phyloP scores from a whole-genome alignment of 2,888 invertebrate species.

The Nephrocerus scutellatus region DNA sequence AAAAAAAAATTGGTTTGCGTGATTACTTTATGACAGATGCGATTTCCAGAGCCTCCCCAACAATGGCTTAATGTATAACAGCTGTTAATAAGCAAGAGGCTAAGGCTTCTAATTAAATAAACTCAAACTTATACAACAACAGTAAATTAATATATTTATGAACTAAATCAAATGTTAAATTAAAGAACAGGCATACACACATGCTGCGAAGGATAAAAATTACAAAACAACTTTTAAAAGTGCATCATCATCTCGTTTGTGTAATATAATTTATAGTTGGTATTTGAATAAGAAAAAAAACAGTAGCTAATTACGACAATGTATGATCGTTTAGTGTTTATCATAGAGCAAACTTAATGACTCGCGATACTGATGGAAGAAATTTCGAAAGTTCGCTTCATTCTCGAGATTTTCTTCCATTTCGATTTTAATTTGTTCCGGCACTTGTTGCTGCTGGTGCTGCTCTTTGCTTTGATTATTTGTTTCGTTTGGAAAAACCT shows the following conservation, averaged over 20 bases:
- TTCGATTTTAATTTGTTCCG: slow-evolving; percentile 23
- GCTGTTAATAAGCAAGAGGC: slow-evolving; percentile 64
- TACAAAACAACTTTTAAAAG: too few species aligned
- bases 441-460: slow-evolving; percentile 18
- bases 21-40: slow-evolving; percentile 94
- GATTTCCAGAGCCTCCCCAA: slow-evolving; percentile 91
- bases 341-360: slow-evolving; percentile 30
- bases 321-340: slow-evolving; percentile 27
- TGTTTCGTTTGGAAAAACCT: slow-evolving; percentile 13
- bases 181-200: too few species aligned
- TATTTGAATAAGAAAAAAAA: too few species aligned
- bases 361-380: slow-evolving; percentile 30
- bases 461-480: too few species aligned
- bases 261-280: too few species aligned
- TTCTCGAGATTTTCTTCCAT: slow-evolving; percentile 26
- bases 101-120: too few species aligned
- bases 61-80: slow-evolving; percentile 97
- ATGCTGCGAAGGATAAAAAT: too few species aligned
- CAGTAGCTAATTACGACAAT: too few species aligned
- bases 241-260: too few species aligned
- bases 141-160: too few species aligned
- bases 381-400: slow-evolving; percentile 30
- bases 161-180: too few species aligned
- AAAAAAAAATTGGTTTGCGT: slow-evolving; percentile 70
- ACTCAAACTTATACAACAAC: too few species aligned